These are phyloP conservation scores for Asbolus verrucosus DNA, from an alignment of 1,140 invertebrate species.

Conservation along the genomic window DNA sequence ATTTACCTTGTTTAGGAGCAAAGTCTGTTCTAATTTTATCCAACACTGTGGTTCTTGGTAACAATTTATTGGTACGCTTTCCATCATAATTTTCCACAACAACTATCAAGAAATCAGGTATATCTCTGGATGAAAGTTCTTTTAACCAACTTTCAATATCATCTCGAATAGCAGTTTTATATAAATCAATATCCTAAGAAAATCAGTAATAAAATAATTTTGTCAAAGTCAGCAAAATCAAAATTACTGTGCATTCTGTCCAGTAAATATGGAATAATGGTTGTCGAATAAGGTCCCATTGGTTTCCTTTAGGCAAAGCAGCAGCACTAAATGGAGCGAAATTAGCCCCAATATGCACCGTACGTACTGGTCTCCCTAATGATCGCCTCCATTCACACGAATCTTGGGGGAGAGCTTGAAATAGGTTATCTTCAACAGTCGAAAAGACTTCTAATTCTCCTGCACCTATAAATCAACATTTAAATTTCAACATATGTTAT, in stretches of 20 bases:
- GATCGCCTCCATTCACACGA: slow-evolving; percentile 91
- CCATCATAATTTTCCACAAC: slow-evolving; percentile 93
- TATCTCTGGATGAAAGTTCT: slow-evolving; percentile 77
- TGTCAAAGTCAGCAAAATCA: slow-evolving; percentile 47
- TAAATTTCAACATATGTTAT: slow-evolving; percentile 33
- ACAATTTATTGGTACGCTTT: slow-evolving; percentile 90
- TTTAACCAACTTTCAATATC: slow-evolving; percentile 91
- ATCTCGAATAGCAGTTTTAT: slow-evolving; percentile 87
- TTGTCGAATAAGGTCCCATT: slow-evolving; percentile 82
- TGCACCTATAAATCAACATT: slow-evolving; percentile 74
- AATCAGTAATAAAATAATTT: slow-evolving; percentile 42
- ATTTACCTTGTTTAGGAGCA: slow-evolving; percentile 90
- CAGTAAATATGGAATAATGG: slow-evolving; percentile 96
- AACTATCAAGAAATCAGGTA: slow-evolving; percentile 94
- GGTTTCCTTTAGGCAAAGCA: slow-evolving; percentile 75
- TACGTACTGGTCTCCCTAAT: slow-evolving; percentile 81
- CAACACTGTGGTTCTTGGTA: slow-evolving; percentile 91
- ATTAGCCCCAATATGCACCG: slow-evolving; percentile 85
- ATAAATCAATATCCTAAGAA: slow-evolving; percentile 89
- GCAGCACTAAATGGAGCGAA: slow-evolving; percentile 85
- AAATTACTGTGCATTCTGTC: slow-evolving; percentile 89
- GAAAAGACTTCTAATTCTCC: slow-evolving; percentile 90
- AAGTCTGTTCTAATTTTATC: slow-evolving; percentile 96
- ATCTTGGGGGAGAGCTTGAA: slow-evolving; percentile 85
- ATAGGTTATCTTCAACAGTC: slow-evolving; percentile 80